Evolutionary conservation across 2,888 invertebrate species (phyloP).

Genomic region (Agriopis aurantiaria): DNA sequence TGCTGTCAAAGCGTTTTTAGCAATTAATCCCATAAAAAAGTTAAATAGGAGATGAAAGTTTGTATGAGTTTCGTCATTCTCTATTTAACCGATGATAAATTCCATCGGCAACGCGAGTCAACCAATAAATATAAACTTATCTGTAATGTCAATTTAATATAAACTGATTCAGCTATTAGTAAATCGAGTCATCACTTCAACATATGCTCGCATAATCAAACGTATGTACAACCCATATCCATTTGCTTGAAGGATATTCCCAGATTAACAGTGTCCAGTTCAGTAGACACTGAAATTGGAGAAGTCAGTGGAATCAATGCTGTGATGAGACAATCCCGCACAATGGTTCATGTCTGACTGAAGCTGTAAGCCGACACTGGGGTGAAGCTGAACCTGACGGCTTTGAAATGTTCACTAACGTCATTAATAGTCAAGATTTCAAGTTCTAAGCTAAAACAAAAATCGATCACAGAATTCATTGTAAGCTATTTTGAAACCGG

Average conservation of each 20-base stretch:
- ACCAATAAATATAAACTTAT: not conserved
- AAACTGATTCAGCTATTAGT: slow-evolving; percentile 7
- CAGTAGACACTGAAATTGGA: slow-evolving; percentile 45
- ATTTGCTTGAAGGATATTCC: slow-evolving; percentile 34
- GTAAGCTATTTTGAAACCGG: not conserved
- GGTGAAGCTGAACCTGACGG: not conserved
- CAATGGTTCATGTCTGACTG: slow-evolving; percentile 12
- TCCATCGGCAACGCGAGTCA: too few species aligned
- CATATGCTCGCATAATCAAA: slow-evolving; percentile 24
- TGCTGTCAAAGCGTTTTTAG: too few species aligned
- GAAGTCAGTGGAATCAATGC: slow-evolving; percentile 24
- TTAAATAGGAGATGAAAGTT: too few species aligned
- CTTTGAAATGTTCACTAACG: not conserved
- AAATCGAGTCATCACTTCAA: slow-evolving; percentile 5
- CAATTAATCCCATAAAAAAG: too few species aligned
- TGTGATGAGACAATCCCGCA: slow-evolving; percentile 25
- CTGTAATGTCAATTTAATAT: slow-evolving; percentile 1
- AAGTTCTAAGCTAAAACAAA: not conserved
- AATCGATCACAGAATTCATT: not conserved
- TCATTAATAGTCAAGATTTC: not conserved
- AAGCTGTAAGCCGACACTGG: slow-evolving; percentile 14
- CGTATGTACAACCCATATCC: slow-evolving; percentile 23
- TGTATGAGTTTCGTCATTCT: too few species aligned
- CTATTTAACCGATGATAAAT: too few species aligned
- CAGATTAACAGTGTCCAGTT: slow-evolving; percentile 37